Evolutionary conservation across 2,113 vertebrate genomes (phyloP), one percentile per base, ranked within the genome.

Genomic region (Epinephelus moara): DNA sequence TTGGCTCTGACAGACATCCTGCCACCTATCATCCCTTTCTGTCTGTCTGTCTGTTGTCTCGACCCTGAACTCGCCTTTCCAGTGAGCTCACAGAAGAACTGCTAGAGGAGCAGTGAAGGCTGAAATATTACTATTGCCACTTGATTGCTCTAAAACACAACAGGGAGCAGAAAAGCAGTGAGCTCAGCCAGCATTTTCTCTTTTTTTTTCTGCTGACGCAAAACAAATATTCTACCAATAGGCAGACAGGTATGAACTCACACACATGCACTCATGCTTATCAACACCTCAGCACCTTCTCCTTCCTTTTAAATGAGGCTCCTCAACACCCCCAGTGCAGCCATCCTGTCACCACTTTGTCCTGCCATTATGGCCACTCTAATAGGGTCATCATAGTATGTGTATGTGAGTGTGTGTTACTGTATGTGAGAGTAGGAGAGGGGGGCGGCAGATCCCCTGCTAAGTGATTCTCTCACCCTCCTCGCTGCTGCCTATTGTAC

Each of bases 1-100:
- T 94, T 84, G 82, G 75, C 73, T 92, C 75, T 83, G 88, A 93
- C 40, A 18, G 89, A 90, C 93, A 91, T 75, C 88, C 88, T 80
- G 86, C 74, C 78, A 64, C 68, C 50, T 30, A 2, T 73, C 80
- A 77, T 37, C 75, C 21, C 61, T 68, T 74, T 78, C 40, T 68
- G 40, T 81, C 42, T 56, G 68, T 66, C 66, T 52, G 68, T 66
- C 66, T 70, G 70, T 64, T 4, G 0, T 13, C 62, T 45, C 77
- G n/a, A 47, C 30, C 74, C 63, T 49, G 52, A 78, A 69, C 15
- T 0, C 10, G 60, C 62, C 47, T 50, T 75, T 74, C 21, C 15
- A 52, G 30, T 23, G 30, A 66, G 56, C 81, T 14, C 68, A 47
- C 40, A 60, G 57, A 55, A 63, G 9, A 81, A 25, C 53, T 23